Evolutionary conservation across 2,888 invertebrate species (phyloP), one percentile per base, ranked within the genome.

Genomic region (Agonum fuliginosum): DNA sequence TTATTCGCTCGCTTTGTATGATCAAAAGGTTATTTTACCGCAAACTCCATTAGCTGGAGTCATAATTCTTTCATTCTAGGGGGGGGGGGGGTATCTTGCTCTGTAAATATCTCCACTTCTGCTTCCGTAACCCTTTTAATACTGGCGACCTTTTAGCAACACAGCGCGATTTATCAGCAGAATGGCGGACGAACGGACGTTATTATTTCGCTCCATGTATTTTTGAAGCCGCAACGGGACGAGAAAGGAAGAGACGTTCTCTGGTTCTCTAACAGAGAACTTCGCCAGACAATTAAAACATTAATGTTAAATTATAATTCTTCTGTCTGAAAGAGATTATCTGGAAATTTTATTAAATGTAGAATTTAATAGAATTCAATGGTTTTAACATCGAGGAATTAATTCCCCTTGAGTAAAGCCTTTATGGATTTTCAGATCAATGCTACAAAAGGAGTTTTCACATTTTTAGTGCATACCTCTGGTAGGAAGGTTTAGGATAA

Each of bases 21-120:
- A 75, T 75, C 75, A 75, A 75, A 75, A 75, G 75, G 67, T 67
- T 75, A 75, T 75, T 75, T 75, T 19, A 75, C 75, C 75, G 67
- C 75, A 51, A 75, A 75, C 75, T 75, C 75, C 75, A 75, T 75
- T 75, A 75, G 67, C 75, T 22, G 19, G 62, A 67, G 75, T 75
- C 48, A 75, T 75, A 75, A 75, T 75, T 75, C 75, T 75, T 75
- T 75, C 75, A 75, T 75, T 75, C 22, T 43, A 12, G 37, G n/a
- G 30, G 8, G n/a, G 65, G 34, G 51, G 19, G 37, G 67, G 19
- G 67, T 67, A 67, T 65, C 65, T 41, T 74, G 34, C 65, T 30
- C 74, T 30, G 37, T 75, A 75, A 75, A 75, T 75, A 75, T 75
- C 75, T 65, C 48, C 34, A 48, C 58, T 75, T 75, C 67, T 65